Base-by-base conservation (phyloP, 2,888 invertebrate genomes). In the Coleophora deauratella region DNA sequence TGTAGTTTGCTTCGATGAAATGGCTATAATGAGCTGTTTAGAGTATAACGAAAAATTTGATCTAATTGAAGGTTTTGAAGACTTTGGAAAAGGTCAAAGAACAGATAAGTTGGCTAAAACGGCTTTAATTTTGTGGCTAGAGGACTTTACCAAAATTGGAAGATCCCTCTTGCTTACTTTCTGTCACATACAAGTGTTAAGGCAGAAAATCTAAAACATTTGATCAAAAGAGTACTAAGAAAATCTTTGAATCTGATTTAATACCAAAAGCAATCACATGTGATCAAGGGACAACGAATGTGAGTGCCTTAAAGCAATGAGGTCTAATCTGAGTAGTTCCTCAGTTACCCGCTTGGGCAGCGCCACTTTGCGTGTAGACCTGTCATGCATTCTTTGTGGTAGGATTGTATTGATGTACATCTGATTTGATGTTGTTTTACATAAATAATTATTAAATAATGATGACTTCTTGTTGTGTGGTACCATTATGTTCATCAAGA, bases 21-120 rank as follows among this genome's bases (percentile, higher is more conserved):
- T 34, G 34, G 12, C 34, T 3, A 34, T 34, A 13, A 34, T 34
- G 34, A 9, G 9, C 34, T 9, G 34, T 21, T 21, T 21, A 6
- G 21, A 21, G 6, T 21, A 21, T 21, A 21, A 21, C 6, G 21
- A 31, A 31, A 38, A 38, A 31, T 38, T 31, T 33, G 38, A 38
- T 33, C 11, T 38, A 11, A 38, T 38, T 11, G 38, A 38, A 27
- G 38, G 32, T n/a, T 38, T 11, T 27, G 36, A 36, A 36, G 36
- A 36, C 11, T n/a, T 36, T n/a, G 36, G 36, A 2, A 9, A 9
- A 27, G 8, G 11, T 27, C 3, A 27, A 3, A 10, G 36, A 36
- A 27, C 27, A 1, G n/a, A n/a, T 9, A 27, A 11, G 3, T 9
- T 27, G 8, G 36, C 27, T 1, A 36, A 36, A 27, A 11, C n/a